These are phyloP conservation scores for Macrobrachium nipponense DNA, from an alignment of 1,140 invertebrate genomes.

Conservation along the genomic window DNA sequence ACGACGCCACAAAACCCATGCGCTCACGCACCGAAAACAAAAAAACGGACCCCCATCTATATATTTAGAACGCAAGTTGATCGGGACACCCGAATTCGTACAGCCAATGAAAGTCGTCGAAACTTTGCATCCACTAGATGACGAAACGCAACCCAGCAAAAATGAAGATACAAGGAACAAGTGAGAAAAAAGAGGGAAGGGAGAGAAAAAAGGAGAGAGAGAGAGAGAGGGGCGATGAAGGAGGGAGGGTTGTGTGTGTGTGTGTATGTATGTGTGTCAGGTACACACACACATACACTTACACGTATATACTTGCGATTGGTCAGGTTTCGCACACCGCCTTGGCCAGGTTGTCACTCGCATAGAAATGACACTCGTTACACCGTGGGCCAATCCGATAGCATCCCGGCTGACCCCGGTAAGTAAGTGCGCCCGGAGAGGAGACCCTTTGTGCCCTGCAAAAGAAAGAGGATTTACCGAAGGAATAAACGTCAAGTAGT, in stretches of 20 bases:
- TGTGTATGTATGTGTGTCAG: not conserved
- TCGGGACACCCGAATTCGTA: not conserved
- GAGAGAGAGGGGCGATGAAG: not conserved
- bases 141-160: not conserved
- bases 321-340: slow-evolving; percentile 50
- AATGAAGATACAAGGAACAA: not conserved
- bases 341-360: slow-evolving; percentile 51
- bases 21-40: too few relatives aligned
- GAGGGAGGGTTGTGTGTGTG: not conserved
- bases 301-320: slow-evolving; percentile 16
- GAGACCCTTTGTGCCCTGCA: slow-evolving; percentile 23
- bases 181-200: slow-evolving; percentile 9
- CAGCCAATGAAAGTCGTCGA: not conserved
- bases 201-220: not conserved
- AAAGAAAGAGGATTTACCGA: not conserved
- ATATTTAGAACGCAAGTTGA: too few relatives aligned
- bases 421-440: slow-evolving; percentile 38
- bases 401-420: slow-evolving; percentile 39
- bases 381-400: slow-evolving; percentile 41
- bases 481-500: not conserved
- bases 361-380: slow-evolving; percentile 57
- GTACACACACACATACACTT: not conserved
- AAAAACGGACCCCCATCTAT: too few relatives aligned
- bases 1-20: too few relatives aligned
- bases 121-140: not conserved